Base-by-base conservation (phyloP, 2,113 vertebrate species). In the Emydura subglobosa region DNA sequence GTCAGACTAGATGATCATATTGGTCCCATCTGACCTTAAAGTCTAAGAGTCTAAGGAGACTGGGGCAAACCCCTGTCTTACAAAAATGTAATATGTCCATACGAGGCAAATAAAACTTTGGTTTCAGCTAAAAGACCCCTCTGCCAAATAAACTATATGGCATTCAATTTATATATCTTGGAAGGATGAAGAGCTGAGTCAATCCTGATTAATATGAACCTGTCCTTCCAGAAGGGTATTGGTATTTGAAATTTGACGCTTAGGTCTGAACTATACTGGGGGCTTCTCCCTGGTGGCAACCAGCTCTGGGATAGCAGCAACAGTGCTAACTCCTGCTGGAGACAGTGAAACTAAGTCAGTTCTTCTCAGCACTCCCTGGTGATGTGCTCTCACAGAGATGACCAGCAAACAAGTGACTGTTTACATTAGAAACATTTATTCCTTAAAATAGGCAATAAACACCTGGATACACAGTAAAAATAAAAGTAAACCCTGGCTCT, bases 281-380 rank as follows among this genome's bases (percentile, higher is more conserved):
- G 44, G 5, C 3, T 83, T 94, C 13, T 94, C 47, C 5, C 5
- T 79, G 25, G 8, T 42, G 0, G 0, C 59, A 87, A 49, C 10
- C 81, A 34, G 21, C 34, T 47, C 25, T 78, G 11, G 13, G 6
- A 16, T 44, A 47, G 74, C 12, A 47, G 39, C 42, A 47, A 16
- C 3, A 12, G 42, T 44, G 25, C 42, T 47, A 13, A 47, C 24
- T 44, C 24, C 44, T 78, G 29, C 39, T 34, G 39, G 5, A 93
- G 61, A 21, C 76, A 78, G 49, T 17, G 57, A 89, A 7, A 3
- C 82, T 9, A 2, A 17, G 27, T 1, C 50, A n/a, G 16, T 79
- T 85, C 86, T 85, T 19, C 9, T 9, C 9, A 72, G 65, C 0
- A 0, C 21, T 94, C 83, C 44, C 80, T 82, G 2, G 13, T 11